Evolutionary conservation across 1,140 invertebrate species (phyloP).

Genomic region (Hydropsyche tenuis): DNA sequence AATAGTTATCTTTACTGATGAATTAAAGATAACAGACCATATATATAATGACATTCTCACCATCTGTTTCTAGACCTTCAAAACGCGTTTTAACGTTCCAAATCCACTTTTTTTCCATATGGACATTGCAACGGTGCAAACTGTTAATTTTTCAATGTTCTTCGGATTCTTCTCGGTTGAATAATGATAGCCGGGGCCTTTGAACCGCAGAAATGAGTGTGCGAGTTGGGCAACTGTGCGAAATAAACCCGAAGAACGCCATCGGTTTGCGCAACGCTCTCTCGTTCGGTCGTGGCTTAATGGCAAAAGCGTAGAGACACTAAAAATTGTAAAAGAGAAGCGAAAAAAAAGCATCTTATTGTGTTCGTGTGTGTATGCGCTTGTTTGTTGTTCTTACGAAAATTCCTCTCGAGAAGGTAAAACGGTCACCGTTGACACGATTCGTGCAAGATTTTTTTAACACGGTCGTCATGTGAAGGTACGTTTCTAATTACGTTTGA

Average conservation of each 20-base stretch:
- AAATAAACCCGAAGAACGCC: conserved; percentile 16
- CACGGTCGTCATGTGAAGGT: neutral
- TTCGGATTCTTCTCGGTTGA: conserved; percentile 6
- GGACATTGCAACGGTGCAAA: neutral
- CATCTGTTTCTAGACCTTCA: too few relatives aligned
- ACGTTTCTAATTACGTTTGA: too few relatives aligned
- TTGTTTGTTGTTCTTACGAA: neutral
- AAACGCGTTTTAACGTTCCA: too few relatives aligned
- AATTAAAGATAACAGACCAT: too few relatives aligned
- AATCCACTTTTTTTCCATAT: too few relatives aligned
- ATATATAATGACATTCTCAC: too few relatives aligned
- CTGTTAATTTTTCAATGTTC: neutral
- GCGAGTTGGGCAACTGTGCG: conserved; percentile 34
- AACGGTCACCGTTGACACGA: too few relatives aligned
- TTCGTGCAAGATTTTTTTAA: neutral
- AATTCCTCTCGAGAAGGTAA: neutral
- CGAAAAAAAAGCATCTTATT: neutral
- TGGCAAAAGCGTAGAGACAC: neutral
- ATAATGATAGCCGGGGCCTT: conserved; percentile 23
- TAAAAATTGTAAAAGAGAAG: conserved; percentile 2
- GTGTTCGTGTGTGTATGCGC: neutral
- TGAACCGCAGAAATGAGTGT: conserved; percentile 32
- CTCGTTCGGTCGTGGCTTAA: neutral
- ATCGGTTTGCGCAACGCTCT: neutral
- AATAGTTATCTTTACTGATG: too few relatives aligned